These are phyloP conservation scores for Pyrgus malvae DNA, from an alignment of 2,888 invertebrate genomes.

Conservation along the genomic window DNA sequence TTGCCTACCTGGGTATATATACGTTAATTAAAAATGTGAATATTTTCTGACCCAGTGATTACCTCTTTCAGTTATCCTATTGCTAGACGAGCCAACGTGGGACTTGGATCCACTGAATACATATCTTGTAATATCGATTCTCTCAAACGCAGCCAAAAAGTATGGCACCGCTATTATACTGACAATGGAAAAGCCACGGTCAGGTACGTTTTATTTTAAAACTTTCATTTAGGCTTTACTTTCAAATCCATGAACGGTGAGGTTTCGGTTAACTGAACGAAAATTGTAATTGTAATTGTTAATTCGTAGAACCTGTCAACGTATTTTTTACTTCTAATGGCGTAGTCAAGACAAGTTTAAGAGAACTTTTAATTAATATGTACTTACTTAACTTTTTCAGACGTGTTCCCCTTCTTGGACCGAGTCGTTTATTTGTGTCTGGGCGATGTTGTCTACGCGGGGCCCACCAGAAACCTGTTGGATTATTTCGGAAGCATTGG, in stretches of 20 bases:
- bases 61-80: conserved; percentile 87
- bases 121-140: conserved; percentile 95
- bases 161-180: conserved; percentile 94
- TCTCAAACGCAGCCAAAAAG: conserved; percentile 94
- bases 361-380: no score
- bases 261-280: no score
- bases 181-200: conserved; percentile 96
- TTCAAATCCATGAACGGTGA: no score
- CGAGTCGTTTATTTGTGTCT: conserved; percentile 94
- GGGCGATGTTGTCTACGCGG: conserved; percentile 95
- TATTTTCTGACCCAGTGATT: no score
- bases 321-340: neutral
- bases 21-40: no score
- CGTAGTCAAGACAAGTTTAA: no score
- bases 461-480: conserved; percentile 94
- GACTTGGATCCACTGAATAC: conserved; percentile 97
- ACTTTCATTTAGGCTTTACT: no score
- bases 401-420: conserved; percentile 97
- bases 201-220: conserved; percentile 49
- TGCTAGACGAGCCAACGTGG: conserved; percentile 96
- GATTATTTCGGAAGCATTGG: conserved; percentile 98
- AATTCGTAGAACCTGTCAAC: no score
- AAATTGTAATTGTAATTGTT: neutral
- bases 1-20: no score
- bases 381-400: conserved; percentile 78